These are phyloP conservation scores for Hippoglossus hippoglossus DNA, from an alignment of 2,797 vertebrate genomes.

Conservation along the genomic window DNA sequence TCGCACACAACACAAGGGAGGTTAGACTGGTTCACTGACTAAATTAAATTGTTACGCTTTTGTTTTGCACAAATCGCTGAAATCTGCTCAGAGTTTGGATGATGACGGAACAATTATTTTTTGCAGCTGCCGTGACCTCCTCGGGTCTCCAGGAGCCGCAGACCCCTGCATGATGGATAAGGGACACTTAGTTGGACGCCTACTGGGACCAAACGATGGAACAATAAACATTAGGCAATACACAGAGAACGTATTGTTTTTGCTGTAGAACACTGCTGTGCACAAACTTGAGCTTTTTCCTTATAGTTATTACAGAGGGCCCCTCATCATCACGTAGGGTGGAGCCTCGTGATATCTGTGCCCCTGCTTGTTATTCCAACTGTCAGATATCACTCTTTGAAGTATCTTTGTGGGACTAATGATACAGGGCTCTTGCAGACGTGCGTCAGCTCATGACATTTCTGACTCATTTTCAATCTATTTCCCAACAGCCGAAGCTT, in stretches of 20 bases:
- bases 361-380: conserved; percentile 46
- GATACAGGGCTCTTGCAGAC: conserved; percentile 46
- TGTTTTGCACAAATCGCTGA: conserved; percentile 33
- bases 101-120: conserved; percentile 31
- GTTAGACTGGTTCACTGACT: not conserved
- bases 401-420: conserved; percentile 46
- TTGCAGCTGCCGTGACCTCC: conserved; percentile 32
- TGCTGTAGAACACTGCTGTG: conserved; percentile 10
- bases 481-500: conserved; percentile 50
- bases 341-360: conserved; percentile 39
- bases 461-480: conserved; percentile 33
- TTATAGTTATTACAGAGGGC: conserved; percentile 38
- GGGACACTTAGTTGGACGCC: conserved; percentile 48
- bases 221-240: conserved; percentile 56
- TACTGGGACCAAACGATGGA: conserved; percentile 51
- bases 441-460: conserved; percentile 46
- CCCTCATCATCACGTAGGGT: conserved; percentile 36
- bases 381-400: conserved; percentile 39
- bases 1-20: conserved; percentile 17
- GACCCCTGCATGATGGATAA: conserved; percentile 52
- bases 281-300: conserved; percentile 42
- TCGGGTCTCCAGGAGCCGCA: conserved; percentile 27
- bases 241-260: conserved; percentile 49
- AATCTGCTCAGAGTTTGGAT: conserved; percentile 28
- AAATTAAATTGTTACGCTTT: conserved; percentile 24